A percentile compares a stretch with the other conserved stretches of the same genome.
Evolutionary conservation across 2,888 invertebrate genomes (phyloP).

Genomic region (Drosophila mimetica): DNA sequence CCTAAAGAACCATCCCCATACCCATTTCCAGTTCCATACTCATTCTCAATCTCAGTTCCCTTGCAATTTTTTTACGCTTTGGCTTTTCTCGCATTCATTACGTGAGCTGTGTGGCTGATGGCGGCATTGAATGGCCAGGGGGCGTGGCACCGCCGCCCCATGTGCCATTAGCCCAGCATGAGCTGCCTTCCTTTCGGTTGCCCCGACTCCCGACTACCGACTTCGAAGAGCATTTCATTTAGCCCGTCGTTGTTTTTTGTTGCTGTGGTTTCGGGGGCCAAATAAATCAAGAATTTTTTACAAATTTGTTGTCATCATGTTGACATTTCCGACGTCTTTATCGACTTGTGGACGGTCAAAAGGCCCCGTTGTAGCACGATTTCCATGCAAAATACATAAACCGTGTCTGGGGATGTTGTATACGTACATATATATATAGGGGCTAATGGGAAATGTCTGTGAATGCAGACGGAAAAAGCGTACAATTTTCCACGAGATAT

Average conservation of each 20-base stretch:
- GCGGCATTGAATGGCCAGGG: conserved; percentile 28
- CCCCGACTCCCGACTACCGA: neutral
- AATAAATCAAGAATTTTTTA: conserved; percentile 79
- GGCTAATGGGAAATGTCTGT: conserved; percentile 50
- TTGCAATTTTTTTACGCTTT: conserved; percentile 60
- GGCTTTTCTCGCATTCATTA: conserved; percentile 71
- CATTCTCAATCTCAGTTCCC: conserved; percentile 30
- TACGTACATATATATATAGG: conserved; percentile 1
- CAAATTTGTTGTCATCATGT: conserved; percentile 79
- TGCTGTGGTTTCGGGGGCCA: conserved; percentile 44
- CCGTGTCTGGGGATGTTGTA: conserved; percentile 32
- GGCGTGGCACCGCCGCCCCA: conserved; percentile 19
- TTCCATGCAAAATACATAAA: conserved; percentile 45
- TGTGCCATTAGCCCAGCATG: conserved; percentile 66
- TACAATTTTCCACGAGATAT: conserved; percentile 16
- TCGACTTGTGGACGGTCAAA: conserved; percentile 44
- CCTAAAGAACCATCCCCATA: neutral
- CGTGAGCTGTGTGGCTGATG: conserved; percentile 69
- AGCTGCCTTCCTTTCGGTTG: conserved; percentile 7
- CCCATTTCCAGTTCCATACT: neutral
- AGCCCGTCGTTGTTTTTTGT: conserved; percentile 45
- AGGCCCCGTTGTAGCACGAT: conserved; percentile 39
- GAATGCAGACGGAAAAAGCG: conserved; percentile 43
- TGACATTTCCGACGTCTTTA: conserved; percentile 78
- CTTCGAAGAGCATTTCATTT: conserved; percentile 61